Evolutionary conservation across 2,113 vertebrate genomes (phyloP).

Genomic region (Felis chaus): DNA sequence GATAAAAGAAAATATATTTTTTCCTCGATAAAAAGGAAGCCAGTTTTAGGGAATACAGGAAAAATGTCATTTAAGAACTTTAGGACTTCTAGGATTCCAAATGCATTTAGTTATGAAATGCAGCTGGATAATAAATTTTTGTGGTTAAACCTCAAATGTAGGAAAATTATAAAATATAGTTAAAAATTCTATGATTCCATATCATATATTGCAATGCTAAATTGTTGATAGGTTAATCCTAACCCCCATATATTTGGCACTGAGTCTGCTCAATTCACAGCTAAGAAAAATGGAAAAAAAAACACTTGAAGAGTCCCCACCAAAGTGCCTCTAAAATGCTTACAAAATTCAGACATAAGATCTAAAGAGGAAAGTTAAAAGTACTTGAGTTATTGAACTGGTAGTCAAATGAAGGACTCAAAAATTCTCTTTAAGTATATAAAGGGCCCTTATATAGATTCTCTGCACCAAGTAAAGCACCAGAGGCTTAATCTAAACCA

Average conservation of each 20-base stretch:
- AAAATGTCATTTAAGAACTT: background rate
- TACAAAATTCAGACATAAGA: background rate
- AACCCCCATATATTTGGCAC: background rate
- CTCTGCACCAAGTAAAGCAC: background rate
- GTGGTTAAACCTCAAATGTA: background rate
- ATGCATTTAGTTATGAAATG: background rate
- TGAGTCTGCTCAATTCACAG: background rate
- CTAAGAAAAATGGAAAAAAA: background rate
- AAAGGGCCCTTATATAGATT: background rate
- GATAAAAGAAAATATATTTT: background rate
- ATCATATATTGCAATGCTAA: background rate
- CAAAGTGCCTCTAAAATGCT: background rate
- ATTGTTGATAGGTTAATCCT: background rate
- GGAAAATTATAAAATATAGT: background rate
- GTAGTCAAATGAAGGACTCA: background rate
- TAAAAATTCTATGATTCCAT: background rate
- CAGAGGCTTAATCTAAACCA: background rate
- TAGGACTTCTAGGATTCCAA: background rate
- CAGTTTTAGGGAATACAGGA: background rate
- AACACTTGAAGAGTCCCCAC: background rate
- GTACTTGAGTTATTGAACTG: background rate
- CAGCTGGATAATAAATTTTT: background rate
- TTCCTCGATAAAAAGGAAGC: background rate
- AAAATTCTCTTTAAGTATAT: background rate
- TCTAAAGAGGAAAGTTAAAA: background rate